Evolutionary conservation across 2,888 invertebrate species (phyloP).

Genomic region (Leucozona laternaria): DNA sequence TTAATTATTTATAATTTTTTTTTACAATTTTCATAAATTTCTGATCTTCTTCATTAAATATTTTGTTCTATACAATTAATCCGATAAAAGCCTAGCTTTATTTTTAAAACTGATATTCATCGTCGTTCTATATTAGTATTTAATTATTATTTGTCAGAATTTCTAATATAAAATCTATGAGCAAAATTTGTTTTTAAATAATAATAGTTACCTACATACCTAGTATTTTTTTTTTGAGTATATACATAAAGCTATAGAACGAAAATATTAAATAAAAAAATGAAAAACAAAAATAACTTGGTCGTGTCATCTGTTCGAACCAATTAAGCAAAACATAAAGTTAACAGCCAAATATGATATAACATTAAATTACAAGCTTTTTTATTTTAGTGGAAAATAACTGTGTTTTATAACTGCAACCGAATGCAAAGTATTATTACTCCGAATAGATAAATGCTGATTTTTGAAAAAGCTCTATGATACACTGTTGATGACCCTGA

Average conservation of each 20-base stretch:
- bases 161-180: slow-evolving; percentile 73
- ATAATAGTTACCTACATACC: not conserved
- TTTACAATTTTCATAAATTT: slow-evolving; percentile 20
- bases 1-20: not conserved
- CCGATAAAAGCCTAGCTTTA: slow-evolving; percentile 58
- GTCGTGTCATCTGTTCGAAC: not conserved
- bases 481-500: slow-evolving; percentile 44
- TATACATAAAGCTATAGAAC: slow-evolving; percentile 24
- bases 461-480: not conserved
- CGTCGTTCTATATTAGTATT: slow-evolving; percentile 5
- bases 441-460: slow-evolving; percentile 21
- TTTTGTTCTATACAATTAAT: slow-evolving; percentile 4
- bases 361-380: slow-evolving; percentile 42
- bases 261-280: slow-evolving; percentile 2
- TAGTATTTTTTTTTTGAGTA: not conserved
- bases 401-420: slow-evolving; percentile 55
- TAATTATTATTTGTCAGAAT: slow-evolving; percentile 56
- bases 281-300: slow-evolving; percentile 2
- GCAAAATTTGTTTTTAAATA: slow-evolving; percentile 41
- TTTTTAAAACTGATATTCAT: slow-evolving; percentile 12
- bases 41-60: not conserved
- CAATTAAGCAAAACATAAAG: not conserved
- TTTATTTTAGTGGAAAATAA: not conserved
- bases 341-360: slow-evolving; percentile 2
- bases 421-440: slow-evolving; percentile 34